Evolutionary conservation across 37 sponge, comb jelly and placozoan genomes (phyloP), one percentile per base, ranked within the genome.

Genomic region (Diacarnus erythraeanus): DNA sequence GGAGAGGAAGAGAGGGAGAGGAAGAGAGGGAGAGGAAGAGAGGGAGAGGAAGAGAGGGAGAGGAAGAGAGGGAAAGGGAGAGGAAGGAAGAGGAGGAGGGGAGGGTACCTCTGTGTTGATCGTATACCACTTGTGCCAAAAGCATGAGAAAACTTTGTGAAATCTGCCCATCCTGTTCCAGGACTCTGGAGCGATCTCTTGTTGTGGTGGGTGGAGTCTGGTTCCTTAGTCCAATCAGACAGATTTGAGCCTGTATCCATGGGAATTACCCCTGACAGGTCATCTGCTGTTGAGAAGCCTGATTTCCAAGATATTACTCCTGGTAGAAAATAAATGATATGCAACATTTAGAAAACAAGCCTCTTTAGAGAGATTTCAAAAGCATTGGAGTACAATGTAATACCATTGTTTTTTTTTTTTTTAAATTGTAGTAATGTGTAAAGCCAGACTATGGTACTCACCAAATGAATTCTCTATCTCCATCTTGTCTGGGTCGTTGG

Each of bases 21-120:
- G 34, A 54, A 38, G 65, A 73, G 71, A 68, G 80, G 41, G 64
- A 60, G 78, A 60, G 66, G 36, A 65, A 60, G 66, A 38, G 65
- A 60, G 65, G 34, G 64, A 60, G 66, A 60, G 65, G 41, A 71
- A 69, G 80, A 68, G 71, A 69, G 71, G 8, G 73, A 71, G 82
- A 72, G 82, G 56, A 73, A 71, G 73, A 71, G 82, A 57, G 73
- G 71, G 73, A 57, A 73, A 71, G 73, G 56, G 82, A 71, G 82
- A 71, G 82, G 31, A 63, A 59, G 66, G 64, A 58, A 34, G 82
- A 57, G 82, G 31, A 60, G 74, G 64, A 72, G 82, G 43, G 73
- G 47, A 63, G 31, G 82, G n/a, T n/a, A 47, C 51, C 51, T 47
- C 12, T 47, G 51, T 47, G 66, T 27, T 3, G 60, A 27, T 27